Conservation (phyloP, 2,113 vertebrate species). For the Sceloporus tristichus region DNA sequence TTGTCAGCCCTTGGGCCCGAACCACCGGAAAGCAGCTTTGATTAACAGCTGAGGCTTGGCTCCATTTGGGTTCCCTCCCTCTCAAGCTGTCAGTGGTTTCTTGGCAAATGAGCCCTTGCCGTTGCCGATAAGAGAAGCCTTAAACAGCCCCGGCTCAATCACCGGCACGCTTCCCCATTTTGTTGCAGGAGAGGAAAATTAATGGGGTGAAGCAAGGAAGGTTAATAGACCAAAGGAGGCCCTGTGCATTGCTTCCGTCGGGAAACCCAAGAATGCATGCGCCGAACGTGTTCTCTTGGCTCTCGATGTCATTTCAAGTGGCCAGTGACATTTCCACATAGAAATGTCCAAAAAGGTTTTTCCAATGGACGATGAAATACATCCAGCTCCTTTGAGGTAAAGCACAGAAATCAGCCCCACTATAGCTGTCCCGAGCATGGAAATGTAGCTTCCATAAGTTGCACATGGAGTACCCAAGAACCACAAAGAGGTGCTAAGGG, state of each 20-base stretch:
- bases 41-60: background rate
- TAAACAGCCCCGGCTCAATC: background rate
- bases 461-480: too few species aligned
- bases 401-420: too few species aligned
- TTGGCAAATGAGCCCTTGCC: background rate
- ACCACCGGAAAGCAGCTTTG: background rate
- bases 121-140: background rate
- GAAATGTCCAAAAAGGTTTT: background rate
- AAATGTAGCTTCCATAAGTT: too few species aligned
- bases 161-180: background rate
- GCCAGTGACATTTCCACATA: background rate
- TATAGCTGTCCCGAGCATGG: too few species aligned
- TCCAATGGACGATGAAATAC: background rate
- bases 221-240: slow-evolving; percentile 14
- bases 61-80: background rate
- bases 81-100: background rate
- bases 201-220: slow-evolving; percentile 24
- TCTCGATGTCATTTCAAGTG: background rate
- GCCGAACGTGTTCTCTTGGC: too few species aligned
- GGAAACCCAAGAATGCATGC: background rate
- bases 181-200: slow-evolving; percentile 1
- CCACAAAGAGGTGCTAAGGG: too few species aligned
- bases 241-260: background rate
- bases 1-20: background rate
- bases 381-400: background rate